These are phyloP conservation scores for Cremastobaeus sp. DNA, from an alignment of 2,888 invertebrate genomes.

Conservation along the genomic window DNA sequence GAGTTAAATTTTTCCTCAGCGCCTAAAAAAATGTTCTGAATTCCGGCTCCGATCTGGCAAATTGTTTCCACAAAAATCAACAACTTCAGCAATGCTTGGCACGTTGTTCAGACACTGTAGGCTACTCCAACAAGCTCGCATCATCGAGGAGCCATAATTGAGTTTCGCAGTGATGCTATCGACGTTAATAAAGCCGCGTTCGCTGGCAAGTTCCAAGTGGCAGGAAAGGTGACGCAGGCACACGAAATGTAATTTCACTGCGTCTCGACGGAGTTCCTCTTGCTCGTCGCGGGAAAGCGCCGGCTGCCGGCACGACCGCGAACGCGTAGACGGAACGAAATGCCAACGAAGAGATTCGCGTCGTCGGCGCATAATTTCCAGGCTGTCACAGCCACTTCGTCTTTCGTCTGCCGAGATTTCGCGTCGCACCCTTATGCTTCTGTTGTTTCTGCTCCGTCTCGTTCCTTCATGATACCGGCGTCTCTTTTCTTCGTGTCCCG, in stretches of 20 bases:
- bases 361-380: constrained; percentile 73
- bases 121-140: not conserved
- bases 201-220: constrained; percentile 38
- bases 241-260: constrained; percentile 65
- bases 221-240: constrained; percentile 50
- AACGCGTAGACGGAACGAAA: constrained; percentile 30
- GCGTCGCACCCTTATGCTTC: constrained; percentile 39
- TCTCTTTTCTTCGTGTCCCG: constrained; percentile 15
- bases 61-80: no score
- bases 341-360: constrained; percentile 60
- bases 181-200: constrained; percentile 62
- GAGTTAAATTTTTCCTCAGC: no score
- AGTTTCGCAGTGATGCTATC: constrained; percentile 59
- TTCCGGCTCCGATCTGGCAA: no score
- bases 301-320: constrained; percentile 28
- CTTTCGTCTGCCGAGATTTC: constrained; percentile 62
- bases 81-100: no score
- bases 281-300: constrained; percentile 19
- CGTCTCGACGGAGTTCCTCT: constrained; percentile 23
- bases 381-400: constrained; percentile 70
- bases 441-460: constrained; percentile 4
- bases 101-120: not conserved
- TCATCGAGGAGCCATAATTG: constrained; percentile 42
- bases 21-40: no score
- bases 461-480: not conserved